These are phyloP conservation scores for Leptosomus discolor DNA, from an alignment of 2,113 vertebrate species.

Conservation along the genomic window DNA sequence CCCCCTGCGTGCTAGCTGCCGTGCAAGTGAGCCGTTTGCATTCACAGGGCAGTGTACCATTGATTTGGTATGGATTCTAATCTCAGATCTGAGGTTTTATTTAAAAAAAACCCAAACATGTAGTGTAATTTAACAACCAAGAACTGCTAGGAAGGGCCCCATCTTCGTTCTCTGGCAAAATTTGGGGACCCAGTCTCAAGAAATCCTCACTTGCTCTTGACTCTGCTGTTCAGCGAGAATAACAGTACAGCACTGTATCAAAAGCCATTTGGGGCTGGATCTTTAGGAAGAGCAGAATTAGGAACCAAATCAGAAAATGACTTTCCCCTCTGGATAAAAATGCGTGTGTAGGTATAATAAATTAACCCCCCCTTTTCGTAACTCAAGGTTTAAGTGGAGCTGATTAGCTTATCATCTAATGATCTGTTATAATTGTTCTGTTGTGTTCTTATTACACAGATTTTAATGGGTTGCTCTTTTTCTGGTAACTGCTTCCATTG, in stretches of 20 bases:
- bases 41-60: not conserved
- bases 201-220: accelerated
- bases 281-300: not conserved
- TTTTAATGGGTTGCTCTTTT: not conserved
- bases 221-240: not conserved
- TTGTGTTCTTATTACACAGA: not conserved
- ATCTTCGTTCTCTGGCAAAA: not conserved
- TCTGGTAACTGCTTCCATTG: not conserved
- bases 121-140: not conserved
- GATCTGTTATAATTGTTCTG: not conserved
- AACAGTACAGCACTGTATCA: accelerated
- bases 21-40: accelerated
- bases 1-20: not conserved
- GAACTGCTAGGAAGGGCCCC: not conserved
- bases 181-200: not conserved
- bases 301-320: not conserved
- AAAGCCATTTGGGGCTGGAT: not conserved
- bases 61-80: not conserved
- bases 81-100: not conserved
- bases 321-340: not conserved
- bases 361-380: not conserved
- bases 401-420: not conserved
- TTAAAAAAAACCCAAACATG: not conserved
- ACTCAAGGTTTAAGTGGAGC: not conserved
- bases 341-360: not conserved